phyloP scores from a whole-genome alignment of 2,113 vertebrate species.

The Lasiurus borealis region DNA sequence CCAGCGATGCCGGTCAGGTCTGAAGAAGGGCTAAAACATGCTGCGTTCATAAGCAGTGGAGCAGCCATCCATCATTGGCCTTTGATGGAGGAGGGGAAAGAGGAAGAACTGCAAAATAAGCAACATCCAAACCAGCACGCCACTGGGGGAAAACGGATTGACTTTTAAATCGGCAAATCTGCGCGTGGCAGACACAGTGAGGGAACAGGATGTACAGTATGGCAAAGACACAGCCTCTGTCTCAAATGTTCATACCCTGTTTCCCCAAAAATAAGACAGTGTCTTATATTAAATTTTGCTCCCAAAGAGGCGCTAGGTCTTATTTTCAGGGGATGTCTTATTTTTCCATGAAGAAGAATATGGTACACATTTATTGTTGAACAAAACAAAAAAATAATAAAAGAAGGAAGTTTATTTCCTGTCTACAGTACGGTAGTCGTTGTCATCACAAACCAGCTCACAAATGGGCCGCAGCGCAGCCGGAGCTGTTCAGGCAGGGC shows the following conservation, averaged over 20 bases:
- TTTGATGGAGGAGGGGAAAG: neutral
- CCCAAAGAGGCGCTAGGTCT: too few relatives aligned
- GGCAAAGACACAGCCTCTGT: neutral
- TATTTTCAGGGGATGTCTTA: too few relatives aligned
- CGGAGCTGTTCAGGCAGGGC: too few relatives aligned
- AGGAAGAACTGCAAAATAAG: conserved; percentile 6
- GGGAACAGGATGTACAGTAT: neutral
- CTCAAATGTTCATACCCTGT: neutral
- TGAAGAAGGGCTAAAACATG: conserved; percentile 9
- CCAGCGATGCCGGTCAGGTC: conserved; percentile 22
- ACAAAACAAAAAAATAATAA: too few relatives aligned
- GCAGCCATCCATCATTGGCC: conserved; percentile 12
- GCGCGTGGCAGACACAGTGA: neutral
- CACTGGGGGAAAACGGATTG: accelerated
- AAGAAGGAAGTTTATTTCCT: too few relatives aligned
- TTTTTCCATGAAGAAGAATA: too few relatives aligned
- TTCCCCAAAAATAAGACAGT: too few relatives aligned
- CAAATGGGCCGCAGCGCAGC: too few relatives aligned
- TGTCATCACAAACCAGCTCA: too few relatives aligned
- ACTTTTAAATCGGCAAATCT: neutral
- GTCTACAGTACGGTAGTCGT: too few relatives aligned
- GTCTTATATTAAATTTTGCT: too few relatives aligned
- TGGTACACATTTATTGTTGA: too few relatives aligned
- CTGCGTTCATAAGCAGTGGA: conserved; percentile 50
- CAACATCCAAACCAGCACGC: neutral